A percentile compares a stretch with the other conserved stretches of the same genome.
These are phyloP conservation scores for Taphrorychus bicolor DNA, from an alignment of 2,888 invertebrate species.

Conservation along the genomic window DNA sequence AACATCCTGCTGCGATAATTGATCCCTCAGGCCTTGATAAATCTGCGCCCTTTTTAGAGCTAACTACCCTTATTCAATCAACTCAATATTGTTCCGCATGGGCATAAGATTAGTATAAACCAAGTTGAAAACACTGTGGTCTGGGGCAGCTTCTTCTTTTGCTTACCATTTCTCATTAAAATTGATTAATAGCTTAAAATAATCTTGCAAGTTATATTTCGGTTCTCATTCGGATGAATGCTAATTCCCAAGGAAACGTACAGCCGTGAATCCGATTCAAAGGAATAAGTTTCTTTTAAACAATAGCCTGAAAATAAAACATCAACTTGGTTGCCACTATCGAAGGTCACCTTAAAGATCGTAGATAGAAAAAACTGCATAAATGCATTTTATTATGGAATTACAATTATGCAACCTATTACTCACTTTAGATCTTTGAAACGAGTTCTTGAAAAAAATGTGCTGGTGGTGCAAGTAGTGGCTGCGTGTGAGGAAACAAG, in stretches of 20 bases:
- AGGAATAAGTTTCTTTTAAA: conserved; percentile 23
- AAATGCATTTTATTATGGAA: conserved; percentile 52
- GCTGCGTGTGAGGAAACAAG: not conserved
- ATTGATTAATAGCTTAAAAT: not conserved
- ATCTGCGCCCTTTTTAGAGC: not conserved
- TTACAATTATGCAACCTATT: conserved; percentile 50
- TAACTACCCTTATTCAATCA: not conserved
- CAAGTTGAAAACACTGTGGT: not conserved
- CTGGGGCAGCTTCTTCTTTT: not conserved
- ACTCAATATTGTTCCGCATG: not conserved
- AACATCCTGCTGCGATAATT: not conserved
- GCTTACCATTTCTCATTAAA: not conserved
- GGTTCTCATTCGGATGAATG: not conserved
- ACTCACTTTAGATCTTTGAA: conserved; percentile 43
- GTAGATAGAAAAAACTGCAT: conserved; percentile 51
- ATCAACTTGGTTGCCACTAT: conserved; percentile 46
- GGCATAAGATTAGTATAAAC: not conserved
- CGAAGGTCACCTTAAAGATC: conserved; percentile 52
- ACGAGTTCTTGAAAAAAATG: conserved; percentile 1
- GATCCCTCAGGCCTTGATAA: not conserved
- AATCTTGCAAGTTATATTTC: not conserved
- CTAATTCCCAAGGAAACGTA: conserved; percentile 1
- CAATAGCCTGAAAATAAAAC: conserved; percentile 50
- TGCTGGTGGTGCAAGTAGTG: not conserved
- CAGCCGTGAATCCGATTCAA: conserved; percentile 5